phyloP scores from a whole-genome alignment of 2,888 invertebrate genomes.

The Linnaemya tessellans region DNA sequence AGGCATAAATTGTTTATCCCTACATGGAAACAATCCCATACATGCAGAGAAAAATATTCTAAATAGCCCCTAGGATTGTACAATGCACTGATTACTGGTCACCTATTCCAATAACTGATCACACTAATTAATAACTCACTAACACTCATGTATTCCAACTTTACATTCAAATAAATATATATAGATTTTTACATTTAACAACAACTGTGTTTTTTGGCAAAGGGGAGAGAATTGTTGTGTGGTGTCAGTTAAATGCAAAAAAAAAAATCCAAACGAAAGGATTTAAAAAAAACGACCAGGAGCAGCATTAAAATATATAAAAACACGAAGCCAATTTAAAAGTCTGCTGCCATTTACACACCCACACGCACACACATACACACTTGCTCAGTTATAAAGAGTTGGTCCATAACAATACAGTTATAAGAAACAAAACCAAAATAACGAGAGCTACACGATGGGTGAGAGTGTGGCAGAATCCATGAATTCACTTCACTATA shows the following conservation, averaged over 20 bases:
- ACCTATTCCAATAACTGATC: not conserved
- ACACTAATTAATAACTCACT: not conserved
- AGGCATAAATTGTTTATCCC: too few species aligned
- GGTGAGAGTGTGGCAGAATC: slow-evolving; percentile 21
- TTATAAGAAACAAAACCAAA: slow-evolving; percentile 50
- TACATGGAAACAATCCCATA: too few species aligned
- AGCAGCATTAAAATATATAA: slow-evolving; percentile 30
- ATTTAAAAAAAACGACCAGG: slow-evolving; percentile 56
- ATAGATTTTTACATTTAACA: slow-evolving; percentile 57
- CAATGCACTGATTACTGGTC: not conserved
- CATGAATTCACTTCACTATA: slow-evolving; percentile 22
- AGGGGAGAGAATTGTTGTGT: not conserved
- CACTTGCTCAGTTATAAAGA: slow-evolving; percentile 4
- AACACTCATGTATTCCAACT: slow-evolving; percentile 23
- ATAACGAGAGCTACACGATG: slow-evolving; percentile 6
- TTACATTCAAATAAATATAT: not conserved
- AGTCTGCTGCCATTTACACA: slow-evolving; percentile 66
- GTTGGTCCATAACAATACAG: slow-evolving; percentile 26
- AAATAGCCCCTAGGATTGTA: too few species aligned
- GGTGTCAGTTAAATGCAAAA: slow-evolving; percentile 16
- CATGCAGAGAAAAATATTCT: too few species aligned
- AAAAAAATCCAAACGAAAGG: slow-evolving; percentile 21
- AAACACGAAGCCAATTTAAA: slow-evolving; percentile 69
- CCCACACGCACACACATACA: not conserved
- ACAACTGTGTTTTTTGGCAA: slow-evolving; percentile 15